These are phyloP conservation scores for Gallinago media DNA, from an alignment of 2,113 vertebrate species.

Conservation along the genomic window DNA sequence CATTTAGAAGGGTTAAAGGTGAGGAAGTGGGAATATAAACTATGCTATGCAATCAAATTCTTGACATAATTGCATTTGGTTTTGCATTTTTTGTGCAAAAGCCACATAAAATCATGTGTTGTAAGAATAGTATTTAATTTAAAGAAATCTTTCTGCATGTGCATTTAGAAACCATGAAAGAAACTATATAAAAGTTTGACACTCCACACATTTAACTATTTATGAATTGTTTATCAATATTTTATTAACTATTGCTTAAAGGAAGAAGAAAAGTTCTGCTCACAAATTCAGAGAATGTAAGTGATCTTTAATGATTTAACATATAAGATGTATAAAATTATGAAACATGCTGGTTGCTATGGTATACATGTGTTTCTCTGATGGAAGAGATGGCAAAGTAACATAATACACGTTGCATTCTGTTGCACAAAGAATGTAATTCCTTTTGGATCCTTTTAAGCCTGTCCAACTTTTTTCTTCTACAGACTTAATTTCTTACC, in stretches of 20 bases:
- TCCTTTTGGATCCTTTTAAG: background rate
- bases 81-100: slow-evolving; percentile 8
- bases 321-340: background rate
- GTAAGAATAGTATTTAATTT: background rate
- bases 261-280: slow-evolving; percentile 37
- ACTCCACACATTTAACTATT: slow-evolving; percentile 47
- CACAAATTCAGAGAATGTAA: slow-evolving; percentile 36
- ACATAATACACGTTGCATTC: background rate
- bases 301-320: slow-evolving; percentile 41
- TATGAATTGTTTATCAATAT: slow-evolving; percentile 70
- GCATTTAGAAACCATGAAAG: background rate
- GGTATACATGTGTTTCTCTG: background rate
- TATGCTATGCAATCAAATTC: slow-evolving; percentile 17
- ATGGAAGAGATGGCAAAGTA: background rate
- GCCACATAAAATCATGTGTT: background rate
- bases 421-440: background rate
- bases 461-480: background rate
- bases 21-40: slow-evolving; percentile 40
- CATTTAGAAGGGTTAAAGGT: slow-evolving; percentile 51
- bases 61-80: slow-evolving; percentile 6
- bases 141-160: background rate
- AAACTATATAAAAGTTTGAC: slow-evolving; percentile 9
- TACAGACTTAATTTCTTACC: background rate
- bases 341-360: background rate
- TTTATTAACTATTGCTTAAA: slow-evolving; percentile 59